Conservation (phyloP, 2,113 vertebrate genomes). For the Oryzias celebensis region DNA sequence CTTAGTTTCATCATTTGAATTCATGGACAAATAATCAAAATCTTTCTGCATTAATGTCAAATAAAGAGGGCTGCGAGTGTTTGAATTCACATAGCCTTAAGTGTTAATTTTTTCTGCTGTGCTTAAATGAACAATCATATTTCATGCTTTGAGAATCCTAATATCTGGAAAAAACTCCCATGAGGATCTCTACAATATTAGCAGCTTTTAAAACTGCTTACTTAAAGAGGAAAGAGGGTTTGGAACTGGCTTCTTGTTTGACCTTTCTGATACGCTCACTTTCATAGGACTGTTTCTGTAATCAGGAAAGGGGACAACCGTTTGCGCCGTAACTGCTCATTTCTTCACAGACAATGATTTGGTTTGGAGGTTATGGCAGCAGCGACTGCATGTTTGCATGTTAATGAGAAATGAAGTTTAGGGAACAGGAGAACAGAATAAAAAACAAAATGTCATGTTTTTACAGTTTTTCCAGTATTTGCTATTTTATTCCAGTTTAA, state of each 20-base stretch:
- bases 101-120: conserved; percentile 43
- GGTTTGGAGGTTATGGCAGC: neutral
- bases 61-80: too few species aligned
- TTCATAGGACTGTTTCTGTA: too few species aligned
- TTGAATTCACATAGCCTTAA: neutral
- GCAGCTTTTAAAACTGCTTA: neutral
- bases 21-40: too few species aligned
- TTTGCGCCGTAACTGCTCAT: neutral
- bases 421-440: neutral
- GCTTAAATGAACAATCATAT: conserved; percentile 51
- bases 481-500: neutral
- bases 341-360: conserved; percentile 19
- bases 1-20: too few species aligned
- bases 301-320: neutral
- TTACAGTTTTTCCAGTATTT: neutral
- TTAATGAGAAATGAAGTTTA: conserved; percentile 21
- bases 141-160: conserved; percentile 28
- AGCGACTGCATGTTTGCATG: conserved; percentile 34
- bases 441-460: neutral
- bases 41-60: too few species aligned
- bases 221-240: conserved; percentile 1
- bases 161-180: conserved; percentile 25
- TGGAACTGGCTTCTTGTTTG: neutral
- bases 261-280: too few species aligned
- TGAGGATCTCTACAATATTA: neutral